Conservation (phyloP, 2,797 vertebrate species). For the Cygnus olor region DNA sequence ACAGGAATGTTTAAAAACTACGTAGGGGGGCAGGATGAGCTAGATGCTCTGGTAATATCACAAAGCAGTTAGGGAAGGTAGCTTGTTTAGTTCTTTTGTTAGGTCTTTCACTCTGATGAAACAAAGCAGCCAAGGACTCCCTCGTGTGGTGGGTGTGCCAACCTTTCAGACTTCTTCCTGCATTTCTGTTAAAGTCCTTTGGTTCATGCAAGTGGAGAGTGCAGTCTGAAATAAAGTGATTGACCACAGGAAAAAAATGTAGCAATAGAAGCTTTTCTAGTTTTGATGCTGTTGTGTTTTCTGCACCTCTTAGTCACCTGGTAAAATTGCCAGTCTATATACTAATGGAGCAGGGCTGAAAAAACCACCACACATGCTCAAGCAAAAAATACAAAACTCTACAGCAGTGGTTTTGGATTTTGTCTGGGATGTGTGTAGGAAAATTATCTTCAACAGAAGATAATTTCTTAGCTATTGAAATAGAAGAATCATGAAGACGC, state of each 20-base stretch:
- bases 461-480: background rate
- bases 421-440: rapidly evolving
- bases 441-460: background rate
- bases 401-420: background rate
- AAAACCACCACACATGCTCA: background rate
- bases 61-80: background rate
- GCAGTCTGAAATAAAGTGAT: background rate
- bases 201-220: rapidly evolving
- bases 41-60: background rate
- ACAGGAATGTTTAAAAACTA: background rate
- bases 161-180: background rate
- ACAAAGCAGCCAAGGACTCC: slow-evolving; percentile 35
- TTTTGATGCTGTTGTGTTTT: rapidly evolving
- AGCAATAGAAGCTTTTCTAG: background rate
- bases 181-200: rapidly evolving
- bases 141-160: slow-evolving; percentile 34
- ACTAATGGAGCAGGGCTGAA: background rate
- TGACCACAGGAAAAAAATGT: background rate
- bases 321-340: background rate
- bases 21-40: background rate
- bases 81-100: background rate
- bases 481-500: background rate
- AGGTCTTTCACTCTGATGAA: background rate
- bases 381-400: background rate
- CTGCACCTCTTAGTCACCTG: background rate